A percentile compares a stretch with the other conserved stretches of the same genome.
phyloP scores from a whole-genome alignment of 2,888 invertebrate genomes.

The Subacronicta megacephala region DNA sequence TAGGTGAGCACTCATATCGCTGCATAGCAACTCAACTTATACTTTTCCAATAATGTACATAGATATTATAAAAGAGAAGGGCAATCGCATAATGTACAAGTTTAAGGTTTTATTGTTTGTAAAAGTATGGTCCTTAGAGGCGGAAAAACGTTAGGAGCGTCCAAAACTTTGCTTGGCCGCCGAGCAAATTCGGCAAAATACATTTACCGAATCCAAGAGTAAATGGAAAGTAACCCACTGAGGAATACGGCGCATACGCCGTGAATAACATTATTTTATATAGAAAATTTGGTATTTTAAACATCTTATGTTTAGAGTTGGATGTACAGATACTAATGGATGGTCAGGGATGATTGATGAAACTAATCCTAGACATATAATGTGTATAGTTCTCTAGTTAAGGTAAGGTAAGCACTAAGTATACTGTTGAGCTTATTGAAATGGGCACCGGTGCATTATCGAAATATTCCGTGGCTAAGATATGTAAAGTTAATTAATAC shows the following conservation, averaged over 20 bases:
- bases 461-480: no score
- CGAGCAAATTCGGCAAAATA: constrained; percentile 60
- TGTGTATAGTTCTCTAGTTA: no score
- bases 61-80: constrained; percentile 18
- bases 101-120: constrained; percentile 51
- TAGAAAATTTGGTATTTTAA: not conserved
- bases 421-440: no score
- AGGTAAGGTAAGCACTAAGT: no score
- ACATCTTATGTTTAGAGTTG: not conserved
- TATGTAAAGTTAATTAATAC: no score
- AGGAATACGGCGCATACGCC: constrained; percentile 43
- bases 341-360: not conserved
- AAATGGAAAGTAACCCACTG: constrained; percentile 50
- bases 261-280: constrained; percentile 2
- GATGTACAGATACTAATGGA: not conserved
- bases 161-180: constrained; percentile 56
- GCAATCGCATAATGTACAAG: constrained; percentile 51
- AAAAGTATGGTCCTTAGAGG: constrained; percentile 48
- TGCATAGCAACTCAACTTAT: not conserved
- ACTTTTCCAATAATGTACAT: constrained; percentile 3
- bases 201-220: constrained; percentile 60
- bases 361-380: no score
- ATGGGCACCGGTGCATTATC: no score
- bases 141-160: constrained; percentile 52
- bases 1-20: not conserved